Percentiles rank a stretch among this genome's conserved stretches.
Conservation (phyloP, 2,113 vertebrate genomes). For the Neolamprologus devosi region DNA sequence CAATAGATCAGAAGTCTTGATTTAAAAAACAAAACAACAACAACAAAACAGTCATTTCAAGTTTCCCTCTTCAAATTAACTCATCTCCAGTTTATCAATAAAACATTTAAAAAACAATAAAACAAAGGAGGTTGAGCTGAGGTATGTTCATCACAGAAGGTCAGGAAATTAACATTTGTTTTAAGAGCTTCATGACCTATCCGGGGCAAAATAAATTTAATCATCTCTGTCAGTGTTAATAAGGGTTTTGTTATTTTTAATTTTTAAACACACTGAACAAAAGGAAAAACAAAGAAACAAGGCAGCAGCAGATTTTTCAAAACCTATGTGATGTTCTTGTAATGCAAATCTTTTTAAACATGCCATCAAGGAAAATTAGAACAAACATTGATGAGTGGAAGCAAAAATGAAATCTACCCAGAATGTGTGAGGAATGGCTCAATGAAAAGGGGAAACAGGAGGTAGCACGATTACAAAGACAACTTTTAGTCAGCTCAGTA, state of each 20-base stretch:
- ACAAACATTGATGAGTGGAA: background rate
- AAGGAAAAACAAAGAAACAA: background rate
- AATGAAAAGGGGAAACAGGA: background rate
- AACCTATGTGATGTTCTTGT: background rate
- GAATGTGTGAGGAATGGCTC: background rate
- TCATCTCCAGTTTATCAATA: background rate
- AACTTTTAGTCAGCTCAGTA: background rate
- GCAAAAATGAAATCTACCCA: background rate
- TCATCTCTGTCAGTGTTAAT: background rate
- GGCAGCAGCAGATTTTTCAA: background rate
- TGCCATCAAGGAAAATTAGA: background rate
- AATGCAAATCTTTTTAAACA: background rate
- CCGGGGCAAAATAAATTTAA: background rate
- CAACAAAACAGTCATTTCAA: background rate
- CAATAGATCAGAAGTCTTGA: background rate
- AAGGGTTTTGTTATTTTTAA: background rate
- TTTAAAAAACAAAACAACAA: background rate
- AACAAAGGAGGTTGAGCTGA: background rate
- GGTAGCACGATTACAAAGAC: conserved; percentile 2
- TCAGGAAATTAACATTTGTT: background rate
- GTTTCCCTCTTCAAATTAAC: background rate
- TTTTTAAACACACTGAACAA: background rate
- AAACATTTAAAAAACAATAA: background rate
- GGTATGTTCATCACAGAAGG: background rate
- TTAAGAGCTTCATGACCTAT: background rate